phyloP scores from a whole-genome alignment of 2,797 vertebrate species.

The Mionectes olivaceus region DNA sequence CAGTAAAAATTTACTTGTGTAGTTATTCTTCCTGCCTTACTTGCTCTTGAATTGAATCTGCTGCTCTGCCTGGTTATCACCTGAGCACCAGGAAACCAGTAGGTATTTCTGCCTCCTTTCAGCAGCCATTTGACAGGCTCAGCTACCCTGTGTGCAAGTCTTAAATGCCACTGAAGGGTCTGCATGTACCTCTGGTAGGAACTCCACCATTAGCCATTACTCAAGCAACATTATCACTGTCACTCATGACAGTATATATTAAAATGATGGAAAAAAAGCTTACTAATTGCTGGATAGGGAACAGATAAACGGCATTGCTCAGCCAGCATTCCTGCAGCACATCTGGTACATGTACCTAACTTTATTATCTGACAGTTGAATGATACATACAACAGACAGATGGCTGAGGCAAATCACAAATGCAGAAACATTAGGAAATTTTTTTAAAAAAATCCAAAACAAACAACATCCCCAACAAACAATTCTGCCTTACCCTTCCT shows the following conservation, averaged over 20 bases:
- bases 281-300: neutral
- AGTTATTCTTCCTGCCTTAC: neutral
- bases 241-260: neutral
- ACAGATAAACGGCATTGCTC: neutral
- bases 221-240: neutral
- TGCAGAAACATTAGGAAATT: neutral
- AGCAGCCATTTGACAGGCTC: neutral
- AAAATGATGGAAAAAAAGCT: neutral
- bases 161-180: neutral
- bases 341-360: neutral
- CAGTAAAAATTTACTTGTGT: neutral
- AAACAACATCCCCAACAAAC: fast-evolving
- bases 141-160: neutral
- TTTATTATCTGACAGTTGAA: neutral
- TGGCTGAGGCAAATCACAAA: neutral
- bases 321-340: neutral
- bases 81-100: neutral
- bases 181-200: neutral
- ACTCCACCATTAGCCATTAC: neutral
- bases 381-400: neutral
- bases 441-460: neutral
- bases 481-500: slow-evolving; percentile 8
- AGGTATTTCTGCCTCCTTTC: neutral
- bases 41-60: neutral
- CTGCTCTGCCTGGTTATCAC: neutral